Percentiles rank a stretch among this genome's conserved stretches.
phyloP scores from a whole-genome alignment of 1,140 invertebrate genomes.

The Teleogryllus occipitalis region DNA sequence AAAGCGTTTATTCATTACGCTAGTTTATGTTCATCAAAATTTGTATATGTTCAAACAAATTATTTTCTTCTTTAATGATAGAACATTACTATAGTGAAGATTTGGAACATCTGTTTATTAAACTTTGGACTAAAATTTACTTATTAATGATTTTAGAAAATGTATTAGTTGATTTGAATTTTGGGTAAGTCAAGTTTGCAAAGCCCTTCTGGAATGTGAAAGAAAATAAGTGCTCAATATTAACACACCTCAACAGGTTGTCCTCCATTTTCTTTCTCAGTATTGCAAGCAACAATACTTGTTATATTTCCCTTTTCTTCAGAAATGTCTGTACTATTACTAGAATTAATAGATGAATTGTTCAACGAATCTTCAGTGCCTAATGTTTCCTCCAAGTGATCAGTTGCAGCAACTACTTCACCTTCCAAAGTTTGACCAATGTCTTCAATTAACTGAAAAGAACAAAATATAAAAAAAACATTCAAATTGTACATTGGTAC shows the following conservation, averaged over 20 bases:
- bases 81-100: no score
- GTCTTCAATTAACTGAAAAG: no score
- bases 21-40: no score
- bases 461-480: no score
- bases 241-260: slow-evolving; percentile 17
- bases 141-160: background rate
- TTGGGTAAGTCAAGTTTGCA: background rate
- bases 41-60: no score
- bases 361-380: no score
- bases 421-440: no score
- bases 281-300: slow-evolving; percentile 12
- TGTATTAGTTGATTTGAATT: background rate
- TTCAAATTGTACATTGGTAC: no score
- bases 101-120: background rate
- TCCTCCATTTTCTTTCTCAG: slow-evolving; percentile 12
- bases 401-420: no score
- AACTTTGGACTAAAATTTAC: background rate
- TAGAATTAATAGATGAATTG: background rate
- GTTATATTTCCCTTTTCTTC: slow-evolving; percentile 12
- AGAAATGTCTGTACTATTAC: slow-evolving; percentile 6
- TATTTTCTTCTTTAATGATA: no score
- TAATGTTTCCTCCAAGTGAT: no score
- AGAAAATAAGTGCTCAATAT: background rate
- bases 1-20: no score
- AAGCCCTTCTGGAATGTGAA: background rate